Conservation (phyloP, 2,113 vertebrate species). For the Anguilla rostrata region DNA sequence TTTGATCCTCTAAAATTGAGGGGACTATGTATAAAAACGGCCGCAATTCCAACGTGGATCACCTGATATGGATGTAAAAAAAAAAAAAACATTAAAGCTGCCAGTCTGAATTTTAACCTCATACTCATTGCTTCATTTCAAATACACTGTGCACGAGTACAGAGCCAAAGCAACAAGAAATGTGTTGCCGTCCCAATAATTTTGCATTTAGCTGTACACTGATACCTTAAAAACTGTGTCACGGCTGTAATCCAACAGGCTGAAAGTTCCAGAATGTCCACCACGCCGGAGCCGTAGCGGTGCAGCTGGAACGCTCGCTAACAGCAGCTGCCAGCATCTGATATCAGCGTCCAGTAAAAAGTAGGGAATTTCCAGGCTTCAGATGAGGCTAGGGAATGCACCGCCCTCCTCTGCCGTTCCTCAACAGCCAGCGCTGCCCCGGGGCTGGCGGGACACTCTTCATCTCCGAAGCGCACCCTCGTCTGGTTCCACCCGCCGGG, state of each 20-base stretch:
- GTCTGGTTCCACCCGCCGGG: background rate
- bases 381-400: background rate
- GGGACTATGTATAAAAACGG: too few species aligned
- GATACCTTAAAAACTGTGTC: too few species aligned
- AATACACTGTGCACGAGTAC: too few species aligned
- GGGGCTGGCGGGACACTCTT: background rate
- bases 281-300: background rate
- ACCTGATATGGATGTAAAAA: too few species aligned
- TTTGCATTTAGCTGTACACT: too few species aligned
- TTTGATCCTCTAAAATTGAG: too few species aligned
- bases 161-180: too few species aligned
- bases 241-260: background rate
- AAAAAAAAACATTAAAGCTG: too few species aligned
- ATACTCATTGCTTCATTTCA: too few species aligned
- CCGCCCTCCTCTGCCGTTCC: background rate
- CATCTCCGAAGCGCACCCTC: background rate
- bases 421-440: background rate
- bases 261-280: background rate
- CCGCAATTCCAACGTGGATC: too few species aligned
- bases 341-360: background rate
- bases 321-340: background rate
- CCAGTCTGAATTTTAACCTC: too few species aligned
- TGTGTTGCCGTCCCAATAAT: too few species aligned
- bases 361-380: constrained; percentile 11
- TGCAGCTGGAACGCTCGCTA: background rate